Conservation (phyloP, 2,797 vertebrate genomes). For the Hippoglossus hippoglossus region DNA sequence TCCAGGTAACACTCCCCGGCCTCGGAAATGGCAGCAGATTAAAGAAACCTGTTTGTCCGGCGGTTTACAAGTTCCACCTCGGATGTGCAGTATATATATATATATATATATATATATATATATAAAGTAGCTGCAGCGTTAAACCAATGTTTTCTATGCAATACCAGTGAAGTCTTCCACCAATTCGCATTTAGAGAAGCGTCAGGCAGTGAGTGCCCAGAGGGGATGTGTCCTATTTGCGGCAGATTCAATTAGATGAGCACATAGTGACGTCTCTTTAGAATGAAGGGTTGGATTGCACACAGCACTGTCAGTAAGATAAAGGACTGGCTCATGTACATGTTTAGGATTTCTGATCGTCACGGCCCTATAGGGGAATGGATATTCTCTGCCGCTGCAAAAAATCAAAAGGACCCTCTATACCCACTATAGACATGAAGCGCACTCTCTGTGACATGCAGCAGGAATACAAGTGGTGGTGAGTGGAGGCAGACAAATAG, state of each 20-base stretch:
- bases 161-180: slow-evolving; percentile 48
- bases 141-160: slow-evolving; percentile 70
- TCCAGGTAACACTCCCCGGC: slow-evolving; percentile 31
- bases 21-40: slow-evolving; percentile 51
- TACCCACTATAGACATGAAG: neutral
- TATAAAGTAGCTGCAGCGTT: slow-evolving; percentile 25
- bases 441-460: neutral
- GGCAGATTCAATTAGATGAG: slow-evolving; percentile 65
- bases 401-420: neutral
- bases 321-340: slow-evolving; percentile 33
- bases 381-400: neutral
- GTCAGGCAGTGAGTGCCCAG: slow-evolving; percentile 44
- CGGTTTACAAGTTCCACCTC: slow-evolving; percentile 49
- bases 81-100: slow-evolving; percentile 48
- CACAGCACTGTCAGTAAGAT: slow-evolving; percentile 21
- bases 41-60: slow-evolving; percentile 44
- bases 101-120: neutral
- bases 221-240: slow-evolving; percentile 54
- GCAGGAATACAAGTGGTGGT: neutral
- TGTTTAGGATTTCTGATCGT: slow-evolving; percentile 52
- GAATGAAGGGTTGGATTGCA: slow-evolving; percentile 20
- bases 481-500: neutral
- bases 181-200: slow-evolving; percentile 59
- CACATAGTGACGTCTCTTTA: slow-evolving; percentile 52
- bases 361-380: slow-evolving; percentile 2